Conservation (phyloP, 1,140 invertebrate genomes). For the Doryteuthis pealeii region DNA sequence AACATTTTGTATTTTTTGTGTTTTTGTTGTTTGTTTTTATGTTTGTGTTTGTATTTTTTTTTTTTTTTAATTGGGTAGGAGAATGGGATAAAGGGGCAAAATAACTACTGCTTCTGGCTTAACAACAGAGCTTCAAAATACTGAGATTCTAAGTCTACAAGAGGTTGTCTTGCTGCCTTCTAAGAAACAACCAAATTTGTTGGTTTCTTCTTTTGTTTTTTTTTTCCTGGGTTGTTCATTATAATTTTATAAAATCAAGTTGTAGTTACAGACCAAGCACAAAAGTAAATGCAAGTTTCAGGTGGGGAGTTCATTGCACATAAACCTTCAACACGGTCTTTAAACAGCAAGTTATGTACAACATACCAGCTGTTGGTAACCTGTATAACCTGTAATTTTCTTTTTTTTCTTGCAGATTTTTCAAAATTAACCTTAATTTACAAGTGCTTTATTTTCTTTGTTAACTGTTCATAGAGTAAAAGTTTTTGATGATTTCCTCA, state of each 20-base stretch:
- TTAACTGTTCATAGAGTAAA: neutral
- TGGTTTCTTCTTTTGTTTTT: neutral
- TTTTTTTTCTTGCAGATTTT: too few species aligned
- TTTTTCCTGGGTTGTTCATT: too few species aligned
- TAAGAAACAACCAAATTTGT: constrained; percentile 10
- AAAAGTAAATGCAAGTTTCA: constrained; percentile 10
- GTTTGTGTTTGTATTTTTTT: neutral
- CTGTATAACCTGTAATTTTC: too few species aligned
- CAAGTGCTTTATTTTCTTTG: too few species aligned
- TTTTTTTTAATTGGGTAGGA: neutral
- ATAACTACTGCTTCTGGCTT: neutral
- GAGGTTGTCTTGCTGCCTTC: constrained; percentile 14
- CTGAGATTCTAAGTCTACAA: constrained; percentile 11
- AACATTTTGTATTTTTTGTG: neutral
- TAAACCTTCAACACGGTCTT: too few species aligned
- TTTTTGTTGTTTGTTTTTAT: neutral
- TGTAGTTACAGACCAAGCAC: neutral
- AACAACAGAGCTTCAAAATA: constrained; percentile 10
- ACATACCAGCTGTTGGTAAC: too few species aligned
- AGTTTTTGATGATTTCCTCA: neutral
- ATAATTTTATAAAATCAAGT: neutral
- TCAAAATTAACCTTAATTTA: too few species aligned
- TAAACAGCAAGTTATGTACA: too few species aligned
- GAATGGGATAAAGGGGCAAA: neutral
- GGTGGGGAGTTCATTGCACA: neutral